These are phyloP conservation scores for Pristionchus exspectatus DNA, from an alignment of 2,888 invertebrate genomes.

Conservation along the genomic window DNA sequence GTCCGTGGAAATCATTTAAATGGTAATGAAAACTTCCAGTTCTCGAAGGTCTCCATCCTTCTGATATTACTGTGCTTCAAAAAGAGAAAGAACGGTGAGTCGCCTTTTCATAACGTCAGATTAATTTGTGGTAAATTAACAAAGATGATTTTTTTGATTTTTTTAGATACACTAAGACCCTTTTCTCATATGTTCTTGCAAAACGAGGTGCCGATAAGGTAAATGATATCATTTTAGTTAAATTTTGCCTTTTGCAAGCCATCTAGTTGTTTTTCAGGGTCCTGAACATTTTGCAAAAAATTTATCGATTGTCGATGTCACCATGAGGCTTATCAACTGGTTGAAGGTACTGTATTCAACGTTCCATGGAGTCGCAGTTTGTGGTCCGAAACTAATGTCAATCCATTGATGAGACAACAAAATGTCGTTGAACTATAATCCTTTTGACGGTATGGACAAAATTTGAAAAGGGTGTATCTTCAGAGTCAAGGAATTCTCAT, in stretches of 20 bases:
- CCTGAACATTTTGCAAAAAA: background rate
- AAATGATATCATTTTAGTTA: background rate
- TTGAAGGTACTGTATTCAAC: background rate
- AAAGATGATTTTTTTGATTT: background rate
- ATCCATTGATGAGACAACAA: no score
- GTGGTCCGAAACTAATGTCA: no score
- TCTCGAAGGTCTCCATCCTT: background rate
- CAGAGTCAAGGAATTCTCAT: background rate
- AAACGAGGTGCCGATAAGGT: background rate
- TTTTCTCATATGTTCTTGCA: background rate
- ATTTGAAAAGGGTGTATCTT: background rate
- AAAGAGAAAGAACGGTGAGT: background rate
- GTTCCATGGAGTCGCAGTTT: no score
- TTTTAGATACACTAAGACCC: background rate
- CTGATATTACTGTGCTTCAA: background rate
- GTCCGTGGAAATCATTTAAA: background rate
- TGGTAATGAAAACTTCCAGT: background rate
- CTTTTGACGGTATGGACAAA: background rate
- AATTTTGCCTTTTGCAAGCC: no score
- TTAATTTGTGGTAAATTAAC: background rate
- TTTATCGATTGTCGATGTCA: background rate
- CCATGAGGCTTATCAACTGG: background rate
- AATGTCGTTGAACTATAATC: no score
- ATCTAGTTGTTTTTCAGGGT: slow-evolving; percentile 4
- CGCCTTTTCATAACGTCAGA: no score